phyloP scores from a whole-genome alignment of 2,113 vertebrate species.

The Pluvianellus socialis region DNA sequence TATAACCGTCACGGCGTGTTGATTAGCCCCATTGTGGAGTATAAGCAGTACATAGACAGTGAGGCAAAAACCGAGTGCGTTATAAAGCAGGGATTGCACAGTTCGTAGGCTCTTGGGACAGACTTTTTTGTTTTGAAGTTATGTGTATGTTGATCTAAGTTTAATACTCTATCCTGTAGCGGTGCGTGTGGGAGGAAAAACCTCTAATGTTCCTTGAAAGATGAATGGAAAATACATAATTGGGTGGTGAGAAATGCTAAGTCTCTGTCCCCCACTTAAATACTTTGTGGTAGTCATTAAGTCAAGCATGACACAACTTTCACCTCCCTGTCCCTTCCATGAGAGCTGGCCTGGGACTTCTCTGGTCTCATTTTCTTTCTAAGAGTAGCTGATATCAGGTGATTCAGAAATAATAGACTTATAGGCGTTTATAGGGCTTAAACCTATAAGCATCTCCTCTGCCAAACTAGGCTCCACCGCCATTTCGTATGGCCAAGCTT shows the following conservation, averaged over 20 bases:
- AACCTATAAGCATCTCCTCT: neutral
- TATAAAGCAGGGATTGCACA: neutral
- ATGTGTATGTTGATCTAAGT: fast-evolving
- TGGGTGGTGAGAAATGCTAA: neutral
- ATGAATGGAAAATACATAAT: neutral
- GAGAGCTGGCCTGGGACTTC: neutral
- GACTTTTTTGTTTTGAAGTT: neutral
- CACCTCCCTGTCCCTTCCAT: neutral
- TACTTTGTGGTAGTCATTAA: neutral
- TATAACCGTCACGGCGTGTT: fast-evolving
- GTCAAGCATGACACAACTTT: neutral
- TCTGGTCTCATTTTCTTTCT: neutral
- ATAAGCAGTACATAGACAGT: neutral
- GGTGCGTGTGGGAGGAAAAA: neutral
- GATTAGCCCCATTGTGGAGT: neutral
- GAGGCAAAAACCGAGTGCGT: neutral
- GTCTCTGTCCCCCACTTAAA: neutral
- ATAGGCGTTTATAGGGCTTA: neutral
- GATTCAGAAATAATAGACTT: neutral
- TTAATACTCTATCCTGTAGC: neutral
- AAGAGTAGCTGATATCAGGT: neutral
- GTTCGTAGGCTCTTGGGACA: neutral
- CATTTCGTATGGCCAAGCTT: neutral
- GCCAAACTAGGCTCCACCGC: neutral
- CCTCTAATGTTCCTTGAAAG: neutral